Conservation (phyloP, 2,888 invertebrate genomes). For the Coleophora flavipennella region DNA sequence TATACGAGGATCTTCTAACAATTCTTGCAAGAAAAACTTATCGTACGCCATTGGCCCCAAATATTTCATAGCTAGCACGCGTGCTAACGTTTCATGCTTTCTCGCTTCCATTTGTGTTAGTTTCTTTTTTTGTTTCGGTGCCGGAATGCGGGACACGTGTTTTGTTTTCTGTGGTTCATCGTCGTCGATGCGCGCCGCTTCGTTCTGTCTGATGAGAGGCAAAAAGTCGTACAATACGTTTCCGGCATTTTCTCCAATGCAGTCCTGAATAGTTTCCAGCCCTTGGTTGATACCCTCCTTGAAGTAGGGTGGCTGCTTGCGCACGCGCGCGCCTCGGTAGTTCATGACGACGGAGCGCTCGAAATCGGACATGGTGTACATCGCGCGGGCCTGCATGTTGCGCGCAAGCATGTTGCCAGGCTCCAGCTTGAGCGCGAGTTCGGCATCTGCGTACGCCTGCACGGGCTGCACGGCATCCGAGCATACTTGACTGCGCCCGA, state of each 20-base stretch:
- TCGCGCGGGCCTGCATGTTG: conserved; percentile 59
- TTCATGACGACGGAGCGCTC: conserved; percentile 63
- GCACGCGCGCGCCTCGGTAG: conserved; percentile 41
- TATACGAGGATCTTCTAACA: conserved; percentile 43
- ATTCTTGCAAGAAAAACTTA: conserved; percentile 54
- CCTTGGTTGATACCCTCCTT: conserved; percentile 63
- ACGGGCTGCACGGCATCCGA: conserved; percentile 55
- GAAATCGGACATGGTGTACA: conserved; percentile 63
- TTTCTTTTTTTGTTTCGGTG: conserved; percentile 36
- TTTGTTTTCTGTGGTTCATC: conserved; percentile 32
- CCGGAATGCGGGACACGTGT: conserved; percentile 52
- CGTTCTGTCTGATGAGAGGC: conserved; percentile 51
- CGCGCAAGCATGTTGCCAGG: conserved; percentile 55
- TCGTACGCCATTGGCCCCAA: conserved; percentile 65
- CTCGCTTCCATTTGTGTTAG: conserved; percentile 58
- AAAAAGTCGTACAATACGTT: conserved; percentile 56
- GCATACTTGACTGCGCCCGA: conserved; percentile 57
- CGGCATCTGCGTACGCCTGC: conserved; percentile 57
- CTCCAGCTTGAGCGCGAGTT: conserved; percentile 51
- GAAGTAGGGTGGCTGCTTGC: conserved; percentile 58
- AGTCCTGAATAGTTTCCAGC: conserved; percentile 60
- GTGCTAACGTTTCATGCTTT: conserved; percentile 43
- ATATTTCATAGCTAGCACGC: conserved; percentile 64
- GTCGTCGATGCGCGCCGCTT: conserved; percentile 31
- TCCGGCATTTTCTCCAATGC: conserved; percentile 57